A percentile compares a stretch with the other conserved stretches of the same genome.
These are phyloP conservation scores for Scartelaos histophorus DNA, from an alignment of 2,113 vertebrate genomes.

Conservation along the genomic window DNA sequence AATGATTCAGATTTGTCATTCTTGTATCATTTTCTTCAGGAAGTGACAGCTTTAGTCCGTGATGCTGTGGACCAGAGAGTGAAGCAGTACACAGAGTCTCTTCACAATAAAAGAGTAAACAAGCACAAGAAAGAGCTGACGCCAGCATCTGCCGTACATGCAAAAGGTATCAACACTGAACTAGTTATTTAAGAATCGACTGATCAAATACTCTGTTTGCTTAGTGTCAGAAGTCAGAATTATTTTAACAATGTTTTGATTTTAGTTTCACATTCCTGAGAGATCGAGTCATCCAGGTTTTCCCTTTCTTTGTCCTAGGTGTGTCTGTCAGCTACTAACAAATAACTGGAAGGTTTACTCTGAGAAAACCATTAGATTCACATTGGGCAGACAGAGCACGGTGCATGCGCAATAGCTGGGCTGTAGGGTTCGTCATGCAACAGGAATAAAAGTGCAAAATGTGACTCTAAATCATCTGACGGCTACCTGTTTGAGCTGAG, in stretches of 20 bases:
- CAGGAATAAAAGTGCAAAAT: slow-evolving; percentile 35
- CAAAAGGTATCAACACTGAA: slow-evolving; percentile 80
- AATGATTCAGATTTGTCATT: not conserved
- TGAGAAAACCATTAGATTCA: slow-evolving; percentile 27
- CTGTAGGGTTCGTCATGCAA: slow-evolving; percentile 5
- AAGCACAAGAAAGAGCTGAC: slow-evolving; percentile 75
- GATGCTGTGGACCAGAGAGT: slow-evolving; percentile 85
- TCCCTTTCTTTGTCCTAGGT: slow-evolving; percentile 33
- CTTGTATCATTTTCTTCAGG: slow-evolving; percentile 64
- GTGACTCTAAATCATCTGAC: slow-evolving; percentile 21
- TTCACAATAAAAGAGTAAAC: slow-evolving; percentile 67
- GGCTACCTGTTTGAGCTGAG: slow-evolving; percentile 41
- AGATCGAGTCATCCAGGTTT: slow-evolving; percentile 27
- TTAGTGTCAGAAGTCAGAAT: not conserved
- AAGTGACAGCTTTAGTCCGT: slow-evolving; percentile 82
- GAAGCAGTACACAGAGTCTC: slow-evolving; percentile 76
- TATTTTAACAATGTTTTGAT: slow-evolving; percentile 27
- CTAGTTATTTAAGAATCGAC: not conserved
- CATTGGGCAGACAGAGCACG: slow-evolving; percentile 5
- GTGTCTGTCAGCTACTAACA: slow-evolving; percentile 35
- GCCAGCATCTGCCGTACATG: slow-evolving; percentile 76
- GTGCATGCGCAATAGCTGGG: not conserved
- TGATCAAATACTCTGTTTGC: slow-evolving; percentile 8
- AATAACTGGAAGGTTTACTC: slow-evolving; percentile 43
- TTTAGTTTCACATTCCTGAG: slow-evolving; percentile 32